phyloP scores from a whole-genome alignment of 1,140 invertebrate genomes.

The Sitobion miscanthi region DNA sequence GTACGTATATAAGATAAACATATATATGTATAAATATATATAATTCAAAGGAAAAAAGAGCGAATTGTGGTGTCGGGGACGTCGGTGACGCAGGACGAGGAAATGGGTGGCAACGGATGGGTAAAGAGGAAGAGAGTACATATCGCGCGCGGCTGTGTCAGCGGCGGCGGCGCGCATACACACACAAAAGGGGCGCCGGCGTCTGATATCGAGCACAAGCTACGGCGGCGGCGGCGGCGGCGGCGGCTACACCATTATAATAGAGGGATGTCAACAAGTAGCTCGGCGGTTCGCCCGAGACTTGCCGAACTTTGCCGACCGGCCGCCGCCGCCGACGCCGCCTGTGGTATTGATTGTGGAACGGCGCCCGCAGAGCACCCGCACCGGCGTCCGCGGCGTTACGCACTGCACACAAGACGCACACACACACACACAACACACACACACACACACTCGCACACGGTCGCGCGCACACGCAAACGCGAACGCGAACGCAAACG shows the following conservation, averaged over 20 bases:
- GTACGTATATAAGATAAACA: neutral
- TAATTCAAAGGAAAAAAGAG: neutral
- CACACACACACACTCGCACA: neutral
- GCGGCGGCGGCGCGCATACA: neutral
- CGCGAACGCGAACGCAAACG: neutral
- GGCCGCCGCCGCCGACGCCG: conserved; percentile 30
- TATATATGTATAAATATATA: neutral
- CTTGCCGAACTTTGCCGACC: conserved; percentile 23
- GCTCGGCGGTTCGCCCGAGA: neutral
- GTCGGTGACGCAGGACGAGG: neutral
- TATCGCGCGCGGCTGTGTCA: neutral
- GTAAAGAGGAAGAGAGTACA: neutral
- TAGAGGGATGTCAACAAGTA: conserved; percentile 55
- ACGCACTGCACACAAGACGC: conserved; percentile 38
- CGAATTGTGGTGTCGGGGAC: neutral
- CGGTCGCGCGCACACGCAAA: neutral
- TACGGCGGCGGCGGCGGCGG: neutral
- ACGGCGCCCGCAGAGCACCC: conserved; percentile 51
- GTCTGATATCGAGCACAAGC: conserved; percentile 29
- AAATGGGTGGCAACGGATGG: neutral
- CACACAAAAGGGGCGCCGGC: conserved; percentile 43
- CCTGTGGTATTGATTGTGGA: conserved; percentile 50
- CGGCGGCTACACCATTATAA: neutral
- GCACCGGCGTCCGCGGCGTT: conserved; percentile 55
- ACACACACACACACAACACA: neutral